These are phyloP conservation scores for Ailuropoda melanoleuca DNA, from an alignment of 2,113 vertebrate species.

Conservation along the genomic window DNA sequence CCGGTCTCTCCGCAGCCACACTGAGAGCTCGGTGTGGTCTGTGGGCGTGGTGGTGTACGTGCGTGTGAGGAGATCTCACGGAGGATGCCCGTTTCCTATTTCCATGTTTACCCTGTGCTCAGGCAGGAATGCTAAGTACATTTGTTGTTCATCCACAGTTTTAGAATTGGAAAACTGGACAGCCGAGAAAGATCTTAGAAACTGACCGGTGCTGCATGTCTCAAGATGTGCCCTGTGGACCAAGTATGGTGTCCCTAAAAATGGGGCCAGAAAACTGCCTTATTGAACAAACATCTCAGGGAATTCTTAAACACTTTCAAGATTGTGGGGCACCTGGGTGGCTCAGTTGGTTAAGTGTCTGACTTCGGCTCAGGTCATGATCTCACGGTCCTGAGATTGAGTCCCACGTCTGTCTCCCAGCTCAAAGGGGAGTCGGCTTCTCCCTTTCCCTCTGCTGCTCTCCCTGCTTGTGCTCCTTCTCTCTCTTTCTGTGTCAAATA, in stretches of 20 bases:
- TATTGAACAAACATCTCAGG: neutral
- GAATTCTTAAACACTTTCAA: neutral
- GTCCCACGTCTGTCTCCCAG: neutral
- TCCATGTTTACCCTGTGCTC: neutral
- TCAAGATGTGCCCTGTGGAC: neutral
- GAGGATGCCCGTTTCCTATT: neutral
- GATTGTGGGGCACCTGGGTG: neutral
- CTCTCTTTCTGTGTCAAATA: neutral
- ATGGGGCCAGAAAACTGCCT: neutral
- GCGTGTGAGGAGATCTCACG: neutral
- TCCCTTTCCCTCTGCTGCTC: neutral
- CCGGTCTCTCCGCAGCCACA: neutral
- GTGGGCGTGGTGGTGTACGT: rapidly evolving
- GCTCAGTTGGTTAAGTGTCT: neutral
- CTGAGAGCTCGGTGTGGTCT: neutral
- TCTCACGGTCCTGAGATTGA: neutral
- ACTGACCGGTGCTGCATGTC: too few relatives aligned
- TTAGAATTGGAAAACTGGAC: neutral
- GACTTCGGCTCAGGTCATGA: neutral
- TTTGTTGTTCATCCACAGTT: neutral
- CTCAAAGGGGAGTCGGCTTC: neutral
- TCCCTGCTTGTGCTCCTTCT: neutral
- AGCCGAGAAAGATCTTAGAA: neutral
- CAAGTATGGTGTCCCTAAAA: neutral
- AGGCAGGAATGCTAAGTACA: neutral